These are phyloP conservation scores for Corythornis vintsioides DNA, from an alignment of 2,113 vertebrate genomes.

Conservation along the genomic window DNA sequence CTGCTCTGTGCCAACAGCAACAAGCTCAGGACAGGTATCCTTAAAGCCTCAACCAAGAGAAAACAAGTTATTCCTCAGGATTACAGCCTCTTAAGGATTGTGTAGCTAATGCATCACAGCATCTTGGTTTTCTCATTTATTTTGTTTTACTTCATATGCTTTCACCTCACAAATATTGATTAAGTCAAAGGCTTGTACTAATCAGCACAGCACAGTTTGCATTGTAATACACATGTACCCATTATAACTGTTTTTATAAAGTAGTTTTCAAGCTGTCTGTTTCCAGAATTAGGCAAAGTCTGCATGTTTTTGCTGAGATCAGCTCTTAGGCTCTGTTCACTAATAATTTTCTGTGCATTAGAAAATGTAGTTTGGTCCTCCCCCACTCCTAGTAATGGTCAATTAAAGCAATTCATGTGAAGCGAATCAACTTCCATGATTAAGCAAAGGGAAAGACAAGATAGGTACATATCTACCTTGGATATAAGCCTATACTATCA, in stretches of 20 bases:
- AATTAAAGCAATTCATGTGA: constrained; percentile 14
- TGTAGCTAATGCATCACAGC: background rate
- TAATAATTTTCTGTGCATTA: background rate
- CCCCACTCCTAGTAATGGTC: background rate
- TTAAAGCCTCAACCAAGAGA: background rate
- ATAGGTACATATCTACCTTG: background rate
- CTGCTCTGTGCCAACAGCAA: background rate
- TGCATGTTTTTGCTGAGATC: constrained; percentile 4
- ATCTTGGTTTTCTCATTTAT: background rate
- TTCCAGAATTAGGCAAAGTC: background rate
- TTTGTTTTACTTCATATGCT: background rate
- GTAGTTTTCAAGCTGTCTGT: background rate
- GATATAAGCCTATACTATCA: background rate
- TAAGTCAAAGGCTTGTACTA: background rate
- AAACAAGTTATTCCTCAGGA: background rate
- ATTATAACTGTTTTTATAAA: background rate
- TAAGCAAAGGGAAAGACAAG: background rate
- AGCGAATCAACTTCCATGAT: background rate
- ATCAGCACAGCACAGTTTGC: background rate
- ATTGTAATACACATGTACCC: background rate
- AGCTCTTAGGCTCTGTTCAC: background rate
- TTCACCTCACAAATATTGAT: constrained; percentile 16
- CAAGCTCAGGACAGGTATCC: background rate
- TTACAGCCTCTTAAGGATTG: background rate
- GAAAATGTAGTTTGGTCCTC: background rate